Evolutionary conservation across 2,113 vertebrate genomes (phyloP).

Genomic region (Larimichthys polyactis): DNA sequence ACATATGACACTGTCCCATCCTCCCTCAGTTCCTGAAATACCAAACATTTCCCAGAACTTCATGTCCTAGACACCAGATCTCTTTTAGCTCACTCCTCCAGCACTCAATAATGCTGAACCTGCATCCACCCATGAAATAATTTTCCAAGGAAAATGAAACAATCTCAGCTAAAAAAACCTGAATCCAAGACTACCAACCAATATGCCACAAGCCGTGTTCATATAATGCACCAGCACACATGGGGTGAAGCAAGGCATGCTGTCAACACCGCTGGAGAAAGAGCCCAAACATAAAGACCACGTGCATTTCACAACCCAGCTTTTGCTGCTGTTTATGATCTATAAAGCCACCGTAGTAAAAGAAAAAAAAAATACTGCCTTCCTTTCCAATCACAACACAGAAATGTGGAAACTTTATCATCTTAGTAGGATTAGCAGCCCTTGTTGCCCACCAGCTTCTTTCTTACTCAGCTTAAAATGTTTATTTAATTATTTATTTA

Average conservation of each 20-base stretch:
- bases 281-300: conserved; percentile 45
- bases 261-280: conserved; percentile 43
- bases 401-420: conserved; percentile 37
- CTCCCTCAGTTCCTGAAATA: conserved; percentile 63
- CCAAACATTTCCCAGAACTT: conserved; percentile 48
- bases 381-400: conserved; percentile 38
- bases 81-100: not conserved
- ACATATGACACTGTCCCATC: conserved; percentile 51
- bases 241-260: conserved; percentile 9
- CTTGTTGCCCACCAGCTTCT: conserved; percentile 19
- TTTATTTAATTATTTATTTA: conserved; percentile 50
- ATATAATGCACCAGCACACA: conserved; percentile 24
- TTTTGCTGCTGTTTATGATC: conserved; percentile 60
- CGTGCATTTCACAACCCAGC: conserved; percentile 45
- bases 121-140: not conserved
- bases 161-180: conserved; percentile 3
- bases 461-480: conserved; percentile 20
- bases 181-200: conserved; percentile 1
- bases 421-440: conserved; percentile 21
- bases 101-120: not conserved
- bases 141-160: conserved; percentile 31
- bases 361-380: conserved; percentile 19
- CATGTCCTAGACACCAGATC: conserved; percentile 5
- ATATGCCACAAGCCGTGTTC: conserved; percentile 15
- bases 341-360: conserved; percentile 50